Conservation (phyloP, 2,113 vertebrate species). For the Cyanoliseus patagonus region DNA sequence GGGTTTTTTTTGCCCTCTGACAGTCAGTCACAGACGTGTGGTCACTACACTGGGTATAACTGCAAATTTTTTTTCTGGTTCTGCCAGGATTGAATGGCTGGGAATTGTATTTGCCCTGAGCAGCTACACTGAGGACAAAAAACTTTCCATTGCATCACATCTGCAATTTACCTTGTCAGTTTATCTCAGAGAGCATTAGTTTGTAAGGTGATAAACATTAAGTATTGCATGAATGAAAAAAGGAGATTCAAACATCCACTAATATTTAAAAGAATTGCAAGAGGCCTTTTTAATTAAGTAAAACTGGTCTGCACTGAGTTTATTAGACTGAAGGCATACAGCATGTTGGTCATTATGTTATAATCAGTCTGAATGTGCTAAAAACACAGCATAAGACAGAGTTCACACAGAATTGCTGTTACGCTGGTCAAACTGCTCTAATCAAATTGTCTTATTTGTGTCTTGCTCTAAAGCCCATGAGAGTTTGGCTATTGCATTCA, state of each 20-base stretch:
- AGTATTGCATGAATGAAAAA: neutral
- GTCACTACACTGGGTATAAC: neutral
- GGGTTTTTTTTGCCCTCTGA: neutral
- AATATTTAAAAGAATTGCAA: neutral
- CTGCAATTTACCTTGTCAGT: neutral
- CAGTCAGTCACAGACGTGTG: neutral
- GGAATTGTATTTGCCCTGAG: neutral
- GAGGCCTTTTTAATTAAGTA: neutral
- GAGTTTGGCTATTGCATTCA: neutral
- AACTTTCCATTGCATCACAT: neutral
- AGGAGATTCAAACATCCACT: neutral
- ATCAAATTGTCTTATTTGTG: conserved; percentile 16
- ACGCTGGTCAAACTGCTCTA: neutral
- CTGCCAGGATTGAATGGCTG: neutral
- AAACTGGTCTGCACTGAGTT: neutral
- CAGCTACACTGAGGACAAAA: neutral
- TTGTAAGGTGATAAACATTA: neutral
- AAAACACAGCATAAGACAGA: neutral
- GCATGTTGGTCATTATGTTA: neutral
- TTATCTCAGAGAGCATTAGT: neutral
- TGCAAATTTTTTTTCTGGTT: neutral
- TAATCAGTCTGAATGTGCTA: neutral
- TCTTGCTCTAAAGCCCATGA: conserved; percentile 4
- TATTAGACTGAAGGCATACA: neutral
- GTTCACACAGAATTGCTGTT: neutral